Conservation (phyloP, 2,113 vertebrate genomes). For the Psettodes erumei region DNA sequence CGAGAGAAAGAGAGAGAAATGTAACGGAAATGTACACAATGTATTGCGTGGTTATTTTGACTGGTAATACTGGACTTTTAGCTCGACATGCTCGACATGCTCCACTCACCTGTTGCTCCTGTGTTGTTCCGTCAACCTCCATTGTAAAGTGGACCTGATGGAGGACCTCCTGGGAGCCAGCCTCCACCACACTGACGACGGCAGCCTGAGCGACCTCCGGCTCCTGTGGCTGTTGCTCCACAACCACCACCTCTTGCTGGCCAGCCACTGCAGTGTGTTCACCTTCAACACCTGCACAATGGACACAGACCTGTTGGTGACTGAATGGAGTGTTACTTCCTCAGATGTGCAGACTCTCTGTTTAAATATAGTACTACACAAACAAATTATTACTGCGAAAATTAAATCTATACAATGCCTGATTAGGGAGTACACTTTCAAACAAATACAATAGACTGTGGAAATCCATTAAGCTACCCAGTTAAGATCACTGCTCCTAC, state of each 20-base stretch:
- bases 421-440: background rate
- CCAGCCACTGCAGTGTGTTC: slow-evolving; percentile 33
- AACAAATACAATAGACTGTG: background rate
- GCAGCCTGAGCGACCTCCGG: slow-evolving; percentile 77
- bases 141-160: slow-evolving; percentile 94
- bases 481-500: background rate
- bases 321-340: background rate
- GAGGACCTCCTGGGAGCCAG: slow-evolving; percentile 89
- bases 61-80: background rate
- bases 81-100: background rate
- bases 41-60: no score
- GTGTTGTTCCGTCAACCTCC: slow-evolving; percentile 83
- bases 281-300: slow-evolving; percentile 79
- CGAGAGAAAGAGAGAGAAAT: background rate
- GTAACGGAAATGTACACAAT: no score
- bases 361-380: background rate
- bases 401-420: background rate
- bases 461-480: background rate
- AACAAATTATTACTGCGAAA: background rate
- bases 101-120: slow-evolving; percentile 76
- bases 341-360: background rate
- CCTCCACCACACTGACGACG: slow-evolving; percentile 89
- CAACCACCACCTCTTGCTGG: slow-evolving; percentile 64
- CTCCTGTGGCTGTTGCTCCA: slow-evolving; percentile 62
- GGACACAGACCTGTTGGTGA: background rate